phyloP scores from a whole-genome alignment of 2,888 invertebrate species.

The Lasiommata megera region DNA sequence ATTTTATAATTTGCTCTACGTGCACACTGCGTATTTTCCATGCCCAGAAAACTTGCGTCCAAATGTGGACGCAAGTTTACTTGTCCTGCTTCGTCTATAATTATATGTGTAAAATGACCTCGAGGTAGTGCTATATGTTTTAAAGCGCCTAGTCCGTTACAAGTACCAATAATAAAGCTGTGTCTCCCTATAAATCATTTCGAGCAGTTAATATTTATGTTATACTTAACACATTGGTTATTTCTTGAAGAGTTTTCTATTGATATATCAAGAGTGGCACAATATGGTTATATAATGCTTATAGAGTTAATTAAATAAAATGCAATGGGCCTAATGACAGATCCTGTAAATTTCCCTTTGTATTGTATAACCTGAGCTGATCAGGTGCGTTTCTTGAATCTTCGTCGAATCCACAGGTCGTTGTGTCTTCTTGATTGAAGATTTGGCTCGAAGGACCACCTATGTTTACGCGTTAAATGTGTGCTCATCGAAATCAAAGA shows the following conservation, averaged over 20 bases:
- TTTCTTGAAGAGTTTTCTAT: slow-evolving; percentile 63
- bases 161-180: slow-evolving; percentile 93
- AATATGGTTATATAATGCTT: slow-evolving; percentile 84
- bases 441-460: too few relatives aligned
- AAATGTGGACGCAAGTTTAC: too few relatives aligned
- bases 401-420: too few relatives aligned
- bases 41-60: too few relatives aligned
- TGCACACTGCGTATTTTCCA: too few relatives aligned
- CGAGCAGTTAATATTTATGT: slow-evolving; percentile 77
- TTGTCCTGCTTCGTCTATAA: slow-evolving; percentile 97
- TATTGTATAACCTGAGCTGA: slow-evolving; percentile 88
- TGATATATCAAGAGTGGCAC: slow-evolving; percentile 84
- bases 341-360: slow-evolving; percentile 84
- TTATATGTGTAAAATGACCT: slow-evolving; percentile 94
- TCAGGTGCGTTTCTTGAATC: too few relatives aligned
- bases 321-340: slow-evolving; percentile 89
- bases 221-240: slow-evolving; percentile 48
- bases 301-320: slow-evolving; percentile 83
- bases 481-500: too few relatives aligned
- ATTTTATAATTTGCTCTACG: too few relatives aligned
- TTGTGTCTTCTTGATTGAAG: too few relatives aligned
- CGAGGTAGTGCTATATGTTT: slow-evolving; percentile 85
- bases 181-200: slow-evolving; percentile 86
- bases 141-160: slow-evolving; percentile 86
- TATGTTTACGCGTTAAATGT: too few relatives aligned